These are phyloP conservation scores for Amiota mariae DNA, from an alignment of 2,888 invertebrate species.

Conservation along the genomic window DNA sequence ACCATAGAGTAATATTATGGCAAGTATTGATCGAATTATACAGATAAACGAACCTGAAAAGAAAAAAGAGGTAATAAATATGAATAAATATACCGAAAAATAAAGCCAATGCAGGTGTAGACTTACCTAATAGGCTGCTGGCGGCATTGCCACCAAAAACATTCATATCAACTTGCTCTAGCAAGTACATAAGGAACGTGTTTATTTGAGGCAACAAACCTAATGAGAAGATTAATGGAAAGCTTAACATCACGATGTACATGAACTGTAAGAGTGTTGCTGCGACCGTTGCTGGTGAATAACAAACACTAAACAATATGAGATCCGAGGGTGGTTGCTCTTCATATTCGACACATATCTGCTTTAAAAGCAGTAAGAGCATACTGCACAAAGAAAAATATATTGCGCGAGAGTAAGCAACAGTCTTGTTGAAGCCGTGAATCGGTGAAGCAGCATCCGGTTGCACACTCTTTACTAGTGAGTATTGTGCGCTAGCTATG, in stretches of 20 bases:
- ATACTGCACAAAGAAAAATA: constrained; percentile 90
- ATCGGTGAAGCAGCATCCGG: constrained; percentile 99
- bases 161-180: constrained; percentile 96
- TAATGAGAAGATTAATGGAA: constrained; percentile 94
- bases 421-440: constrained; percentile 96
- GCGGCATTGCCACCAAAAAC: constrained; percentile 92
- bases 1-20: constrained; percentile 87
- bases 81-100: not conserved
- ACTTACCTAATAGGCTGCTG: constrained; percentile 82
- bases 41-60: constrained; percentile 81
- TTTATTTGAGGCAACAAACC: constrained; percentile 98
- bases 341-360: constrained; percentile 59
- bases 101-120: not conserved
- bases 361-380: constrained; percentile 74
- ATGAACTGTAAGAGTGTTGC: constrained; percentile 82
- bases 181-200: constrained; percentile 95
- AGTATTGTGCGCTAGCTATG: constrained; percentile 98
- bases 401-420: constrained; percentile 93
- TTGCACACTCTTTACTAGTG: constrained; percentile 96
- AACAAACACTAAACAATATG: constrained; percentile 66
- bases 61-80: not conserved
- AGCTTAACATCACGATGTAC: constrained; percentile 86
- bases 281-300: constrained; percentile 78
- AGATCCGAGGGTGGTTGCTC: constrained; percentile 47
- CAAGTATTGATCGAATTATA: constrained; percentile 85